A percentile compares a stretch with the other conserved stretches of the same genome.
These are phyloP conservation scores for Callithrix jacchus DNA, from an alignment of 2,113 vertebrate species.

Conservation along the genomic window DNA sequence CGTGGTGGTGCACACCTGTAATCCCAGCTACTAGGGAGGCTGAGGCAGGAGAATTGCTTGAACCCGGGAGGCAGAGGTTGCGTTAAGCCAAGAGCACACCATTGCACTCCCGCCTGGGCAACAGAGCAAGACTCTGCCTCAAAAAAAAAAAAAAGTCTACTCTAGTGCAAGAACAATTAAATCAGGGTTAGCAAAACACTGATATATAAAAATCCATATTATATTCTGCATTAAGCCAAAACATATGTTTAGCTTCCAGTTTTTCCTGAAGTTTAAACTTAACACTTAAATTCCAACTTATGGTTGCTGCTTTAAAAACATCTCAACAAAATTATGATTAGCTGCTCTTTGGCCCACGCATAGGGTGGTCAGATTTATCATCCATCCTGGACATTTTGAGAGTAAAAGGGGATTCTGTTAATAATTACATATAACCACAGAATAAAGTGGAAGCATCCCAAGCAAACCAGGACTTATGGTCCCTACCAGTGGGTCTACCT, in stretches of 20 bases:
- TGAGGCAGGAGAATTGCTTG: too few relatives aligned
- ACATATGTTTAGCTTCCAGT: neutral
- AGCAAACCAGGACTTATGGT: neutral
- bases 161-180: neutral
- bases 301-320: neutral
- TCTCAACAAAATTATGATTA: neutral
- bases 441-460: neutral
- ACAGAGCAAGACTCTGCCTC: too few relatives aligned
- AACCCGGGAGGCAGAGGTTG: too few relatives aligned
- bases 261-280: neutral
- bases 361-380: neutral
- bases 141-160: too few relatives aligned
- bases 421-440: neutral
- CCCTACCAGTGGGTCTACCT: neutral
- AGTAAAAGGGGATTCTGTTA: neutral
- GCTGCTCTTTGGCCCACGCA: neutral
- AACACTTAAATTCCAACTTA: constrained; percentile 5
- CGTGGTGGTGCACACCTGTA: too few relatives aligned
- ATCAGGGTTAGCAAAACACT: neutral
- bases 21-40: too few relatives aligned
- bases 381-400: neutral
- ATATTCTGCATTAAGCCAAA: neutral
- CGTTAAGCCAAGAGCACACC: too few relatives aligned
- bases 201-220: neutral
- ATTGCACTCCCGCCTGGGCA: too few relatives aligned